Conservation (phyloP, 2,888 invertebrate species). For the Volucella inflata region DNA sequence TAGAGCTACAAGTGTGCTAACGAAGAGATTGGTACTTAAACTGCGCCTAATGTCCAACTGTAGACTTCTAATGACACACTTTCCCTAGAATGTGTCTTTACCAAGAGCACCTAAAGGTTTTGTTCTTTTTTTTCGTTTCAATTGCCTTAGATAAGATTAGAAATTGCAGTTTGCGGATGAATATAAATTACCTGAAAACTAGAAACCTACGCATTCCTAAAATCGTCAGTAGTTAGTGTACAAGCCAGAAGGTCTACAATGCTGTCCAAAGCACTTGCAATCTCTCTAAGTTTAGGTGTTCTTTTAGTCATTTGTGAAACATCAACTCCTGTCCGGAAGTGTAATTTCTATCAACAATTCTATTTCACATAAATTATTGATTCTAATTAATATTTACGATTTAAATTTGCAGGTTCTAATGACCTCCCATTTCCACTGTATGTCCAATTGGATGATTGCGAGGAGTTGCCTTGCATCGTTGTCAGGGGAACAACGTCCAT, state of each 20-base stretch:
- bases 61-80: not conserved
- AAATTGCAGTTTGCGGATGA: not conserved
- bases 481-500: conserved; percentile 76
- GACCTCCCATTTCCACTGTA: conserved; percentile 77
- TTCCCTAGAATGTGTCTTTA: not conserved
- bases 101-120: not conserved
- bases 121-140: not conserved
- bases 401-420: conserved; percentile 76
- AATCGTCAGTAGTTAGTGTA: not conserved
- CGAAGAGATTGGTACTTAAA: too few species aligned
- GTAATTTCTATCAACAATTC: conserved; percentile 22
- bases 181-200: conserved; percentile 31
- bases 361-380: not conserved
- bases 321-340: conserved; percentile 37
- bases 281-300: not conserved
- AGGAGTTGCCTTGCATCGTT: conserved; percentile 79
- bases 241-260: conserved; percentile 6
- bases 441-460: conserved; percentile 79
- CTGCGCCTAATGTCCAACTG: too few species aligned
- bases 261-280: not conserved
- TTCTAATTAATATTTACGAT: not conserved
- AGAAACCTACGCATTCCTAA: not conserved
- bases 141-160: conserved; percentile 24
- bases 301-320: not conserved
- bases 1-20: too few species aligned